Percentiles rank a stretch among this genome's conserved stretches.
These are phyloP conservation scores for Hucho hucho DNA, from an alignment of 2,113 vertebrate genomes.

Conservation along the genomic window DNA sequence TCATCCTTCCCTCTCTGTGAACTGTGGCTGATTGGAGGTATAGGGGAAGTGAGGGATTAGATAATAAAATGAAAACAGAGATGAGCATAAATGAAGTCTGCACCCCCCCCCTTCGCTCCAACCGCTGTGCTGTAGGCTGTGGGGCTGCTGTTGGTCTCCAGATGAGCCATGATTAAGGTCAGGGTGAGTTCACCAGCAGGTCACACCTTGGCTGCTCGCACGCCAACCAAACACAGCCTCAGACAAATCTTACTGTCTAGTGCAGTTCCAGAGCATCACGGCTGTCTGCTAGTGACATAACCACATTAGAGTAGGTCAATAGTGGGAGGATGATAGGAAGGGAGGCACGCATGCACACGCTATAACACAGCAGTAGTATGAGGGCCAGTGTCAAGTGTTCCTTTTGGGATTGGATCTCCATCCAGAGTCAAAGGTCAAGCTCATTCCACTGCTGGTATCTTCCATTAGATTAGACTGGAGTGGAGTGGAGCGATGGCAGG, in stretches of 20 bases:
- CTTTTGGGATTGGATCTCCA: not conserved
- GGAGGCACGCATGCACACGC: not conserved
- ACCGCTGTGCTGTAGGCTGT: too few species aligned
- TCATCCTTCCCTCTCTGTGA: not conserved
- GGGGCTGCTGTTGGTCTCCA: not conserved
- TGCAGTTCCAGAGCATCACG: not conserved
- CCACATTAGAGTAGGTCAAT: not conserved
- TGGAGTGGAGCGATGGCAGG: too few species aligned
- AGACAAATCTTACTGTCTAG: not conserved
- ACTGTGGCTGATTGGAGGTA: not conserved
- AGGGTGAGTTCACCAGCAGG: constrained; percentile 47
- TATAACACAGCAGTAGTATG: not conserved
- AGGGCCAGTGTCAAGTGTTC: too few species aligned
- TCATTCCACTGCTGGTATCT: too few species aligned
- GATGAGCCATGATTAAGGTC: constrained; percentile 41
- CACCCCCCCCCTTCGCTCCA: too few species aligned
- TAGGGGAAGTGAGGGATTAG: not conserved
- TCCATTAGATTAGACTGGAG: too few species aligned
- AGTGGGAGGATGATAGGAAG: not conserved
- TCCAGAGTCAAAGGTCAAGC: too few species aligned
- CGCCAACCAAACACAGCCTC: not conserved
- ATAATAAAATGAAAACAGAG: not conserved
- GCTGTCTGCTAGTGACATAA: not conserved
- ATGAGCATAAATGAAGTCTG: not conserved
- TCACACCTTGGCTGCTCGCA: constrained; percentile 36